phyloP scores from a whole-genome alignment of 2,113 vertebrate genomes.

The Platycercus adscitus region DNA sequence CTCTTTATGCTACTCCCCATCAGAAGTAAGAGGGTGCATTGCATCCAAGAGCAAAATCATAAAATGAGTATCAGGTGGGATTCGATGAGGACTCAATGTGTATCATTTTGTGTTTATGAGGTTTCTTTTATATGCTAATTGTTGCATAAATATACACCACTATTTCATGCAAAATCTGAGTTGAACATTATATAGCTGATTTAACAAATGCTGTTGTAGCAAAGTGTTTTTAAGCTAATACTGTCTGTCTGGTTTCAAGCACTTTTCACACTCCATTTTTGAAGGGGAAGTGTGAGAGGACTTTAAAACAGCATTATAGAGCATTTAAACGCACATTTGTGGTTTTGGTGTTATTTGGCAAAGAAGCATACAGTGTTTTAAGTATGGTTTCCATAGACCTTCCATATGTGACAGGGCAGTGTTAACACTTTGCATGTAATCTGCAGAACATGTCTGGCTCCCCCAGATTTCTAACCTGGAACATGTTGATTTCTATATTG shows the following conservation, averaged over 20 bases:
- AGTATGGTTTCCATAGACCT: conserved; percentile 6
- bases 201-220: conserved; percentile 34
- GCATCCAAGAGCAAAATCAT: conserved; percentile 73
- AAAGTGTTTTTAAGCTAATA: conserved; percentile 18
- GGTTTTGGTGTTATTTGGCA: neutral
- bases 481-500: conserved; percentile 71
- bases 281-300: neutral
- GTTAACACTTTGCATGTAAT: conserved; percentile 51
- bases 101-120: conserved; percentile 73
- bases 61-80: conserved; percentile 78
- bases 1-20: conserved; percentile 60
- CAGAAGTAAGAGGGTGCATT: conserved; percentile 72
- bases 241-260: conserved; percentile 23
- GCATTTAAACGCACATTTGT: conserved; percentile 2
- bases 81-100: conserved; percentile 71
- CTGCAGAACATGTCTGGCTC: neutral
- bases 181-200: neutral
- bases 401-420: neutral
- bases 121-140: conserved; percentile 70
- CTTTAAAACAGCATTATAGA: conserved; percentile 3
- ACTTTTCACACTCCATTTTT: conserved; percentile 32
- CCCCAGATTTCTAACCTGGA: conserved; percentile 64
- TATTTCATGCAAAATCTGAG: conserved; percentile 10
- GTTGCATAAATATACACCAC: neutral
- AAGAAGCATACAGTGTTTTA: conserved; percentile 24